These are phyloP conservation scores for Polydrusus pterygomalis DNA, from an alignment of 2,888 invertebrate species.

Conservation along the genomic window DNA sequence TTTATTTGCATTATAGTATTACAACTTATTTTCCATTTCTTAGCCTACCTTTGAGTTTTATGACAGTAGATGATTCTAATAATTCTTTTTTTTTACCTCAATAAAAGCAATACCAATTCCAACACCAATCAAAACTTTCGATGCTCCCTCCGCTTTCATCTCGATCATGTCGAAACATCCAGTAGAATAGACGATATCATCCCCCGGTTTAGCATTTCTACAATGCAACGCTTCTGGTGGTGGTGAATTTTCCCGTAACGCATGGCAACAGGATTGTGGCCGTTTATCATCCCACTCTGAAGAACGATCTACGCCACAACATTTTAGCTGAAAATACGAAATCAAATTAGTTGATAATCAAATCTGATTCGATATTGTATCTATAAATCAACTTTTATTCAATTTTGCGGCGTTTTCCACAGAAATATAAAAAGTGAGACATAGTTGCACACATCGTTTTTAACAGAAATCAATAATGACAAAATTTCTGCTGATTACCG, in stretches of 20 bases:
- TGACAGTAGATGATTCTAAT: too few relatives aligned
- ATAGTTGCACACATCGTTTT: too few relatives aligned
- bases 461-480: too few relatives aligned
- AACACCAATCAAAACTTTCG: constrained; percentile 77
- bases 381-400: too few relatives aligned
- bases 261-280: constrained; percentile 79
- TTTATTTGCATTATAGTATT: too few relatives aligned
- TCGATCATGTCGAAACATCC: constrained; percentile 77
- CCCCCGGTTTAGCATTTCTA: constrained; percentile 62
- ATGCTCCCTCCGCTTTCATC: constrained; percentile 74
- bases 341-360: background rate
- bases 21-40: too few relatives aligned
- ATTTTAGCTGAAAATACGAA: constrained; percentile 73
- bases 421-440: too few relatives aligned
- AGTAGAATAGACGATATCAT: constrained; percentile 68
- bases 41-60: too few relatives aligned
- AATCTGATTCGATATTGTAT: too few relatives aligned
- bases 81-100: constrained; percentile 50
- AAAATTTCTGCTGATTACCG: too few relatives aligned
- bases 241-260: constrained; percentile 62
- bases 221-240: constrained; percentile 65
- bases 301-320: constrained; percentile 69
- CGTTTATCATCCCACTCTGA: constrained; percentile 69
- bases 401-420: too few relatives aligned
- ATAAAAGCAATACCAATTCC: constrained; percentile 80